Evolutionary conservation across 2,888 invertebrate genomes (phyloP).

Genomic region (Pteria penguin): DNA sequence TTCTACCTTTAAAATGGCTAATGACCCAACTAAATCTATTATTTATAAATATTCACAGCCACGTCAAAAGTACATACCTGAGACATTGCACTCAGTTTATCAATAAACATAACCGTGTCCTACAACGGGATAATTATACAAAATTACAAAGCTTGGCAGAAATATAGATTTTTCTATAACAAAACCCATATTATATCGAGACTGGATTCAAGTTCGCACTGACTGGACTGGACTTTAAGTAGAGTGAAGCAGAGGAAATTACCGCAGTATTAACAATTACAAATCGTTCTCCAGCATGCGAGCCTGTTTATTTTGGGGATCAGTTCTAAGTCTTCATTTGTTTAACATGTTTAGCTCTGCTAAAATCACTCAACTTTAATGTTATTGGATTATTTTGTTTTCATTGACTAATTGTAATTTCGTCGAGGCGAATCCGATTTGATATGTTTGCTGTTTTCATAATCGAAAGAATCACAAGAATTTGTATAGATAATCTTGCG

Average conservation of each 20-base stretch:
- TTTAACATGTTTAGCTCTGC: neutral
- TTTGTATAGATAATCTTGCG: no score
- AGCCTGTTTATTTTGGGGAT: neutral
- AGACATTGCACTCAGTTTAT: no score
- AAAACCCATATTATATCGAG: no score
- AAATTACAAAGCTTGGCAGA: no score
- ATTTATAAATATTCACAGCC: no score
- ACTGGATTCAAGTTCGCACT: neutral
- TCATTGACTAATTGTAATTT: neutral
- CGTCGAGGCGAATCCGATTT: neutral
- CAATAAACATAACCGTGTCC: no score
- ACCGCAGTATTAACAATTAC: neutral
- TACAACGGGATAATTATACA: no score
- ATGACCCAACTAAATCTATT: no score
- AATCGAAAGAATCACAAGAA: no score
- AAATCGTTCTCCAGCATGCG: neutral
- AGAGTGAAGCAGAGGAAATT: neutral
- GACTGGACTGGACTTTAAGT: neutral
- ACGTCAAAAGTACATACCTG: no score
- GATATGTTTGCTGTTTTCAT: neutral
- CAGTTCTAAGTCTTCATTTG: neutral
- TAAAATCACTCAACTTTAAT: neutral
- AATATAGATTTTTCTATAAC: no score
- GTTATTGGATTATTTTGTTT: neutral
- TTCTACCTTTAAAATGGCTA: no score